Percentiles rank a stretch among this genome's conserved stretches.
These are phyloP conservation scores for Malthinus seriepunctatus DNA, from an alignment of 2,888 invertebrate species.

Conservation along the genomic window DNA sequence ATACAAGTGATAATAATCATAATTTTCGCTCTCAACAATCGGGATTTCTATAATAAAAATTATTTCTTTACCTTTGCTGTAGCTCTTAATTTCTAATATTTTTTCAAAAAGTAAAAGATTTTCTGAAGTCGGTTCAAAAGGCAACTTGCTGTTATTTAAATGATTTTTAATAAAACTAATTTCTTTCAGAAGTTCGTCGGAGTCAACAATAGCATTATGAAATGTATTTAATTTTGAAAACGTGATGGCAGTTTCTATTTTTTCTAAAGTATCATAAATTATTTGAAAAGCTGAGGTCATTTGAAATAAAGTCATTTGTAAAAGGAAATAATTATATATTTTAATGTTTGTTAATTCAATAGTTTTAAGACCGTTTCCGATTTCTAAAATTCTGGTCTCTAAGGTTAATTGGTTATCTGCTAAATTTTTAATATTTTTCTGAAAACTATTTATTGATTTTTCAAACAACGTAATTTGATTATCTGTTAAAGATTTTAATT, in stretches of 20 bases:
- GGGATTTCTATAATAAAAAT: slow-evolving; percentile 25
- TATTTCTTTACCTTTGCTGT: slow-evolving; percentile 14
- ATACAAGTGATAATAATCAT: slow-evolving; percentile 7
- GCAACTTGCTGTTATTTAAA: background rate
- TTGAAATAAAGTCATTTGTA: slow-evolving; percentile 8
- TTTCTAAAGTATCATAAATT: slow-evolving; percentile 23
- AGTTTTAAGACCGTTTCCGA: background rate
- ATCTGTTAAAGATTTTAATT: background rate
- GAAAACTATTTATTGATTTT: background rate
- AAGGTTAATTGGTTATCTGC: background rate
- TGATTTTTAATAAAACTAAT: background rate
- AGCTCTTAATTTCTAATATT: slow-evolving; percentile 24
- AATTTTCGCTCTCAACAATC: slow-evolving; percentile 19
- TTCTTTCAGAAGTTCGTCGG: slow-evolving; percentile 10
- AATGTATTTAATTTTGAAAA: slow-evolving; percentile 27
- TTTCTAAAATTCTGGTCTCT: background rate
- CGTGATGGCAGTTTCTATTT: slow-evolving; percentile 20
- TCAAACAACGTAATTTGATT: background rate
- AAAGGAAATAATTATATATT: background rate
- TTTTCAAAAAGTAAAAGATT: slow-evolving; percentile 26
- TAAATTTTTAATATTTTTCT: background rate
- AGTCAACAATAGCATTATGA: slow-evolving; percentile 23
- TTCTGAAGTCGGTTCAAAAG: slow-evolving; percentile 2
- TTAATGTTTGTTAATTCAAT: background rate
- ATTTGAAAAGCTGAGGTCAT: slow-evolving; percentile 12